A percentile compares a stretch with the other conserved stretches of the same genome.
These are phyloP conservation scores for Tineola bisselliella DNA, from an alignment of 2,888 invertebrate species.

Conservation along the genomic window DNA sequence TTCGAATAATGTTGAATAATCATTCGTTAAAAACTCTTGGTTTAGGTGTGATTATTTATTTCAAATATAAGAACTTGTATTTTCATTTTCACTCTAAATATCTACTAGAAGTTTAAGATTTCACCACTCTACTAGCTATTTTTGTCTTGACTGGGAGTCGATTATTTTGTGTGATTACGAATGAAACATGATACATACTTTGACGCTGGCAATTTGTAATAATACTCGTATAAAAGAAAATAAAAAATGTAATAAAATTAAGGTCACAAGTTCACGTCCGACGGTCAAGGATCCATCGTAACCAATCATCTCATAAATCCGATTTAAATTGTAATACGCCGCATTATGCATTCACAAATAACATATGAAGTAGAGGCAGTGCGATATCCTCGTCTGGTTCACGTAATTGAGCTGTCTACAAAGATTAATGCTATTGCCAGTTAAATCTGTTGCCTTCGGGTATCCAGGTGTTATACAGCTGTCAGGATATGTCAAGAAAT, in stretches of 20 bases:
- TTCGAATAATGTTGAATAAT: no score
- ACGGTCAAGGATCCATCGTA: neutral
- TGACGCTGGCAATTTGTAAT: no score
- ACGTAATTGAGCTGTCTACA: slow-evolving; percentile 51
- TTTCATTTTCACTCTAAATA: no score
- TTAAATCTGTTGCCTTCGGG: slow-evolving; percentile 20
- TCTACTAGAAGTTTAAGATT: no score
- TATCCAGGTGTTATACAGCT: slow-evolving; percentile 11
- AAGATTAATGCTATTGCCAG: slow-evolving; percentile 46
- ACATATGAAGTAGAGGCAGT: slow-evolving; percentile 6
- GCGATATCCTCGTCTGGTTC: slow-evolving; percentile 11
- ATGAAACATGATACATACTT: no score
- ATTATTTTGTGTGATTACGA: no score
- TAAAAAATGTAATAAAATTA: neutral
- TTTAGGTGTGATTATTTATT: no score
- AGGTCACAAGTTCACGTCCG: neutral
- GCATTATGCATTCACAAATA: slow-evolving; percentile 11
- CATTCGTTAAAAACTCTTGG: no score
- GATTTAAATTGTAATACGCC: slow-evolving; percentile 4
- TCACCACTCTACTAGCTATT: no score
- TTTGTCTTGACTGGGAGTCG: no score
- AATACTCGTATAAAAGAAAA: no score
- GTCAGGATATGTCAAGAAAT: slow-evolving; percentile 14
- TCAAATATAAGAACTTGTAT: no score
- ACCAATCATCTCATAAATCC: slow-evolving; percentile 8